Conservation (phyloP, 2,888 invertebrate species). For the Dryobotodes eremita region DNA sequence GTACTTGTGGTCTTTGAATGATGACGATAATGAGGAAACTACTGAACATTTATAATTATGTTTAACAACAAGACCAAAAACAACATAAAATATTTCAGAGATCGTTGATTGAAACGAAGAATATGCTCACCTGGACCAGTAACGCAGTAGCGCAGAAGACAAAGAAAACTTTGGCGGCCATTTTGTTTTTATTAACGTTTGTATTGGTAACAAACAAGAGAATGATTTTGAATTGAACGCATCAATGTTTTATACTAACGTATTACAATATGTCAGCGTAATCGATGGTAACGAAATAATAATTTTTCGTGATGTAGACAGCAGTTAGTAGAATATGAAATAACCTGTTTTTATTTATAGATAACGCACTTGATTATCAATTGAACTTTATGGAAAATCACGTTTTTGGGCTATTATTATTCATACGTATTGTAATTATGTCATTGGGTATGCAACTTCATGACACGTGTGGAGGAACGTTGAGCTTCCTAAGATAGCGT, state of each 20-base stretch:
- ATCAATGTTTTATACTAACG: constrained; percentile 49
- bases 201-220: constrained; percentile 17
- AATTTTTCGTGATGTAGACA: constrained; percentile 31
- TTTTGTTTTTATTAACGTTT: constrained; percentile 22
- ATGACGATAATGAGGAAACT: too few relatives aligned
- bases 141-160: constrained; percentile 45
- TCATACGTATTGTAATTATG: neutral
- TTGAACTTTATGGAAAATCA: constrained; percentile 2
- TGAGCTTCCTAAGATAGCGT: neutral
- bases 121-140: constrained; percentile 44
- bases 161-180: constrained; percentile 49
- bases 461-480: neutral
- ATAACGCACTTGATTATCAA: constrained; percentile 6
- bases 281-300: constrained; percentile 35
- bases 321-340: neutral
- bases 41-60: neutral
- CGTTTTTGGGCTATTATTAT: constrained; percentile 21
- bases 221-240: constrained; percentile 45
- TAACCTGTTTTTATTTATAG: neutral
- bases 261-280: constrained; percentile 48
- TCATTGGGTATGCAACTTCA: neutral
- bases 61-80: neutral
- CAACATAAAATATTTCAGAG: neutral
- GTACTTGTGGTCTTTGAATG: neutral
- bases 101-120: neutral